Conservation (phyloP, 1,140 invertebrate species). For the Leguminivora glycinivorella region DNA sequence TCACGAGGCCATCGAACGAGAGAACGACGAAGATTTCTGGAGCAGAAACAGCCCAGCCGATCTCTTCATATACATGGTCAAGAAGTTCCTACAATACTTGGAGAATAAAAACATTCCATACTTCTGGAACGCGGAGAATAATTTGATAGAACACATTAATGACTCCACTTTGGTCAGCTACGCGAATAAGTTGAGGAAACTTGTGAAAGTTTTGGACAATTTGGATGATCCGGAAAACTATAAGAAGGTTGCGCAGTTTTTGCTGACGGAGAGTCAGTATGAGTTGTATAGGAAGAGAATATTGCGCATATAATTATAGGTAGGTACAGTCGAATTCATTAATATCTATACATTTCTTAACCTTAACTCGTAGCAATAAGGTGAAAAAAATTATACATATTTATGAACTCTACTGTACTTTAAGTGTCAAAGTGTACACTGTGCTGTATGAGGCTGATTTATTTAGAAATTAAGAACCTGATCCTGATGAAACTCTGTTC, state of each 20-base stretch:
- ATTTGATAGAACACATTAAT: slow-evolving; percentile 45
- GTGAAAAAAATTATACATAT: no score
- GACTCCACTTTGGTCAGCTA: slow-evolving; percentile 38
- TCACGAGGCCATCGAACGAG: slow-evolving; percentile 45
- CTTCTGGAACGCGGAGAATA: slow-evolving; percentile 56
- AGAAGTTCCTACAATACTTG: slow-evolving; percentile 43
- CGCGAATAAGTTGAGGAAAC: slow-evolving; percentile 37
- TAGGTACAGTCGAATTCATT: no score
- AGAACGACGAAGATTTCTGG: slow-evolving; percentile 44
- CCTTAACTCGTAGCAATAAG: no score
- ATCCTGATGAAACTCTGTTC: no score
- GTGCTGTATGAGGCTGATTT: no score
- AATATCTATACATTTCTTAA: no score
- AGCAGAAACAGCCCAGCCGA: slow-evolving; percentile 38
- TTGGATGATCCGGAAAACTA: slow-evolving; percentile 42
- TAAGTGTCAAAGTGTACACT: no score
- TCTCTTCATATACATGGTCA: slow-evolving; percentile 52
- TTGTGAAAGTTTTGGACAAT: slow-evolving; percentile 41
- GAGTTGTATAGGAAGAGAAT: slow-evolving; percentile 37
- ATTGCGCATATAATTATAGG: no score
- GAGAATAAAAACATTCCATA: slow-evolving; percentile 45
- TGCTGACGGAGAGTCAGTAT: slow-evolving; percentile 48
- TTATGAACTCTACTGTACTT: no score
- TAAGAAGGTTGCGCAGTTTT: slow-evolving; percentile 47
- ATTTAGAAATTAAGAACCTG: no score